phyloP scores from a whole-genome alignment of 2,797 vertebrate genomes.

The Carapus acus region DNA sequence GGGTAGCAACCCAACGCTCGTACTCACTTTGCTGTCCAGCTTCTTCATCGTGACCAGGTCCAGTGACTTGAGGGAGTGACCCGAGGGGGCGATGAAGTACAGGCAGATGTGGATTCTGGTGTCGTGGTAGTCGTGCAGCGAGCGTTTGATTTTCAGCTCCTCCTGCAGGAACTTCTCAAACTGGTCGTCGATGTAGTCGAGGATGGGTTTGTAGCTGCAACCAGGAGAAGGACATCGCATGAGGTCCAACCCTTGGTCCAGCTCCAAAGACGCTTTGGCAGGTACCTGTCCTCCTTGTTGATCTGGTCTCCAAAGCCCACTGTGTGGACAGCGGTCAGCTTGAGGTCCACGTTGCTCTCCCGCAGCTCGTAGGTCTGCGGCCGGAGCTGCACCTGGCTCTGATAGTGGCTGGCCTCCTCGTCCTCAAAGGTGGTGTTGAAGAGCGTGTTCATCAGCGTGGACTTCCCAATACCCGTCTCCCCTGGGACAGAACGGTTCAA shows the following conservation, averaged over 20 bases:
- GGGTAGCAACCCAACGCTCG: background rate
- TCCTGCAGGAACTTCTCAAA: constrained; percentile 95
- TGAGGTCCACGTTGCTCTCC: constrained; percentile 95
- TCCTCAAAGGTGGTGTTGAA: constrained; percentile 94
- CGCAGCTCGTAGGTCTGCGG: constrained; percentile 85
- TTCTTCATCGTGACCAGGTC: constrained; percentile 98
- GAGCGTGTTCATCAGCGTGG: constrained; percentile 93
- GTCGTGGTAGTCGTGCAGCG: constrained; percentile 87
- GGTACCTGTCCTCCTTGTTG: constrained; percentile 92
- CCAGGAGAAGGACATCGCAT: constrained; percentile 31
- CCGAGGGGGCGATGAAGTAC: constrained; percentile 93
- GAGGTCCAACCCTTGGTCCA: too few relatives aligned
- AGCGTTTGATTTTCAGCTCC: constrained; percentile 92
- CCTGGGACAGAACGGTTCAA: constrained; percentile 63
- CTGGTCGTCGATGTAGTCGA: constrained; percentile 94
- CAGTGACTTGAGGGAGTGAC: constrained; percentile 92
- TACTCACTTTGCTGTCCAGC: constrained; percentile 89
- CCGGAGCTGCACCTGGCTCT: constrained; percentile 75
- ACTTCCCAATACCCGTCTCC: constrained; percentile 96
- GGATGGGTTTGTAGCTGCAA: constrained; percentile 91
- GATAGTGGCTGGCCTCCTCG: constrained; percentile 87
- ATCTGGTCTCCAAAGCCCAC: constrained; percentile 98
- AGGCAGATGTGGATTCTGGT: constrained; percentile 92
- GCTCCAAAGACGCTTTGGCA: too few relatives aligned
- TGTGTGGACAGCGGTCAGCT: constrained; percentile 89